Base-by-base conservation (phyloP, 2,113 vertebrate species). In the Campylomormyrus tamandua region DNA sequence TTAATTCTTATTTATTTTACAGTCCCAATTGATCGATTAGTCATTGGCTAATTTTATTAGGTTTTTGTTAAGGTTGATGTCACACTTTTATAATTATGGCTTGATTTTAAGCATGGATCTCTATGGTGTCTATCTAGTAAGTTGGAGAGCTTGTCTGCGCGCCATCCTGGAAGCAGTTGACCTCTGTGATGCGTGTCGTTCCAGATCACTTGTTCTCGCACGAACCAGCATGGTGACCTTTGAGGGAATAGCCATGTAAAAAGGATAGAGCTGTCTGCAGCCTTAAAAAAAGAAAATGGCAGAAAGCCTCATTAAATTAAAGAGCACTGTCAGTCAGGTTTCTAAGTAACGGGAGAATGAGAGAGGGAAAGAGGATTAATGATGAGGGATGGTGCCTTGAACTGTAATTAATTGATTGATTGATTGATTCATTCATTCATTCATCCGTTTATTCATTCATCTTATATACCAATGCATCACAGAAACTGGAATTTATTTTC, bases 1-100 rank as follows among this genome's bases (percentile, higher is more conserved):
- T 84, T 84, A 48, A 84, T 84, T 84, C 13, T 11, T 84, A 84
- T 84, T 84, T 84, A 84, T 48, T 80, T 80, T 80, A 42, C 74
- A 80, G 74, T 80, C 35, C 17, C 74, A 39, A 80, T 80, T 80
- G 74, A 10, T 80, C 2, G 74, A 80, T 80, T 42, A 80, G 45
- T n/a, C 19, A 46, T 84, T 84, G 15, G n/a, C 9, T 70, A 84
- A 84, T 84, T 84, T 48, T 10, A 27, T 84, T 84, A 84, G 42
- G 83, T 1, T 39, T 46, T 84, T 84, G 45, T 84, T 45, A 84
- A 48, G 35, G 35, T 80, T 84, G 45, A 46, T 84, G 83, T n/a
- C 19, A 48, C 74, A 84, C 2, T 4, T 8, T 48, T 24, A n/a
- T n/a, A 84, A 46, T 46, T 48, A 46, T 19, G 45, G 39, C 24